A percentile compares a stretch with the other conserved stretches of the same genome.
Conservation (phyloP, 2,888 invertebrate genomes). For the Bibio marci region DNA sequence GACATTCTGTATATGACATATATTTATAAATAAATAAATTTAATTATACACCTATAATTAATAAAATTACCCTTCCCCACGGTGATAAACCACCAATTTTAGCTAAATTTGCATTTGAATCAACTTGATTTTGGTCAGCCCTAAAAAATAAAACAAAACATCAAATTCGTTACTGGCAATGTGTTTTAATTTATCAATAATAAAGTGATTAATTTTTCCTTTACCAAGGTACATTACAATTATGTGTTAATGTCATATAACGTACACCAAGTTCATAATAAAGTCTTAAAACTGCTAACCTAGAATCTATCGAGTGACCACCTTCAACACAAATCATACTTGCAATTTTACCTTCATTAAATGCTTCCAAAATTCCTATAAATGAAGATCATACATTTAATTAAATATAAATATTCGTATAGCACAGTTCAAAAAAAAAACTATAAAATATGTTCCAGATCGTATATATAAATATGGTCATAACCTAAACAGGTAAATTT, state of each 20-base stretch:
- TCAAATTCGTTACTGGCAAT: too few relatives aligned
- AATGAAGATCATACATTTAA: conserved; percentile 15
- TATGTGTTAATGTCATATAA: conserved; percentile 43
- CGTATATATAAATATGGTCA: too few relatives aligned
- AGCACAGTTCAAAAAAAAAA: too few relatives aligned
- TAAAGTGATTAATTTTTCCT: too few relatives aligned
- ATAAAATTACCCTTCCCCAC: conserved; percentile 7
- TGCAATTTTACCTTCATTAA: conserved; percentile 33
- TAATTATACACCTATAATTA: neutral
- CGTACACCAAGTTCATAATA: conserved; percentile 40
- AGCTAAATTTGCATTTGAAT: conserved; percentile 2
- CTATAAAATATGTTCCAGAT: too few relatives aligned
- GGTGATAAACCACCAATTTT: conserved; percentile 4
- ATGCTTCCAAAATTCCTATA: conserved; percentile 27
- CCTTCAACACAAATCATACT: conserved; percentile 43
- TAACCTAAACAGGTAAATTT: too few relatives aligned
- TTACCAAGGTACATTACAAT: conserved; percentile 41
- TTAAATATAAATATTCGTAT: neutral
- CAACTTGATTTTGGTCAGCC: conserved; percentile 1
- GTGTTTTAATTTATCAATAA: too few relatives aligned
- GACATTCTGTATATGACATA: conserved; percentile 23
- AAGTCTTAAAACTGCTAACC: conserved; percentile 35
- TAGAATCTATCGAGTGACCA: conserved; percentile 41
- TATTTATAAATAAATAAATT: neutral
- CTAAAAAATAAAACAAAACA: too few relatives aligned